Base-by-base conservation (phyloP, 2,888 invertebrate species). In the Rhingia campestris region DNA sequence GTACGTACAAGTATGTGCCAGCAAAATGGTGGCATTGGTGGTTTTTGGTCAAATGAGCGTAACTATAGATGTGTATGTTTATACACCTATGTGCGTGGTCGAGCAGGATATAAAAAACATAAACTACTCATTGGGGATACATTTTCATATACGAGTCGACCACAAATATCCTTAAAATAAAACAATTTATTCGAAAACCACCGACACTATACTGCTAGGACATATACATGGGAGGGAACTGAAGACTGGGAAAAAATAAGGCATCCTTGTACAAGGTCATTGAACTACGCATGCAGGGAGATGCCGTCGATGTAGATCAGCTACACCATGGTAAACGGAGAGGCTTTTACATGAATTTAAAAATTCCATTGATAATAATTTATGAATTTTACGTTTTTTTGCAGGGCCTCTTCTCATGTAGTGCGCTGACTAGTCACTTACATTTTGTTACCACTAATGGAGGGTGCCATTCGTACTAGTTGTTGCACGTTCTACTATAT, bases 161-260 rank as follows among this genome's bases (percentile, higher is more conserved):
- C 81, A 63, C 81, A 77, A 81, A 77, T 69, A 77, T 69, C 67
- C 67, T 64, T 82, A 67, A 73, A 82, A 79, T 82, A 79, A 79
- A 79, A 82, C 67, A 82, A 82, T 82, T 82, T 73, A 79, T 79
- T 61, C 70, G 56, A 81, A 64, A 53, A 58, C 51, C 51, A 67
- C 33, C 58, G 66, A 58, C 75, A 70, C 47, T 43, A 51, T 54
- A 56, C 51, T 43, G 47, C n/a, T 58, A 12, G 22, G 33, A 32
- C 41, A 39, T n/a, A 53, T 59, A 35, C 63, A 3, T 58, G 22
- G 1, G 22, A 22, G 1, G 1, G 22, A 22, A 12, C 4, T n/a
- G 22, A 61, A 45, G 41, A 73, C 33, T 69, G 74, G 33, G 39
- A 43, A 51, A 35, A 53, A 32, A 9, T 32, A 51, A 35, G 14